A percentile compares a stretch with the other conserved stretches of the same genome.
These are phyloP conservation scores for Heliconius ismenius DNA, from an alignment of 2,888 invertebrate genomes.

Conservation along the genomic window DNA sequence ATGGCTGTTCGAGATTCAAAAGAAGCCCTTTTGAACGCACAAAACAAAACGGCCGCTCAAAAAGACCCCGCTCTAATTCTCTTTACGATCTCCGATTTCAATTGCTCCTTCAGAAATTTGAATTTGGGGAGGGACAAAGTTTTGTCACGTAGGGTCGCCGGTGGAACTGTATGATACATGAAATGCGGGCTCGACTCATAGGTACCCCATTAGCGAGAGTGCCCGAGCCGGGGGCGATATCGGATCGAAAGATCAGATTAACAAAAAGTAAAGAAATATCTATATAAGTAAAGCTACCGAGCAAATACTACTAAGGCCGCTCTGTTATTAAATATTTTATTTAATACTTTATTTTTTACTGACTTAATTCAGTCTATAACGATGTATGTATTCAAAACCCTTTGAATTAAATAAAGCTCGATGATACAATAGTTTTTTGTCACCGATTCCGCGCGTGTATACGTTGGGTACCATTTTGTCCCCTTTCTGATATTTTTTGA, in stretches of 20 bases:
- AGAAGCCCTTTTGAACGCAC: constrained; percentile 77
- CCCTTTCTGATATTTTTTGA: constrained; percentile 76
- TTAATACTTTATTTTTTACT: constrained; percentile 73
- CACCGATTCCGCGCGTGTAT: constrained; percentile 58
- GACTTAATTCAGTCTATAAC: constrained; percentile 66
- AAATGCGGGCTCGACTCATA: constrained; percentile 78
- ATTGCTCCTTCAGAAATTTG: constrained; percentile 82
- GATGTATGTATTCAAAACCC: constrained; percentile 70
- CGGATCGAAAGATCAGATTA: constrained; percentile 76
- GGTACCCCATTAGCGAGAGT: constrained; percentile 80
- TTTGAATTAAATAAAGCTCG: constrained; percentile 64
- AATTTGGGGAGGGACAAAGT: constrained; percentile 81
- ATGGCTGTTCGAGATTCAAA: constrained; percentile 80
- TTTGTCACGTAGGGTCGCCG: constrained; percentile 80
- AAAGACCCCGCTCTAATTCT: constrained; percentile 81
- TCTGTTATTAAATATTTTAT: constrained; percentile 79
- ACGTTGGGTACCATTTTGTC: constrained; percentile 70
- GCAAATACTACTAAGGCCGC: constrained; percentile 65
- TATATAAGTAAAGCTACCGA: constrained; percentile 40
- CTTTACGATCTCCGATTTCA: constrained; percentile 82
- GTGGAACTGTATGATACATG: constrained; percentile 68
- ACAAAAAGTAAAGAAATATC: constrained; percentile 72
- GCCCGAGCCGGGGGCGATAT: constrained; percentile 73
- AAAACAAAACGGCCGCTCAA: constrained; percentile 79
- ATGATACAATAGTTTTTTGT: constrained; percentile 65